Evolutionary conservation across 2,888 invertebrate genomes (phyloP).

Genomic region (Mechanitis mazaeus): DNA sequence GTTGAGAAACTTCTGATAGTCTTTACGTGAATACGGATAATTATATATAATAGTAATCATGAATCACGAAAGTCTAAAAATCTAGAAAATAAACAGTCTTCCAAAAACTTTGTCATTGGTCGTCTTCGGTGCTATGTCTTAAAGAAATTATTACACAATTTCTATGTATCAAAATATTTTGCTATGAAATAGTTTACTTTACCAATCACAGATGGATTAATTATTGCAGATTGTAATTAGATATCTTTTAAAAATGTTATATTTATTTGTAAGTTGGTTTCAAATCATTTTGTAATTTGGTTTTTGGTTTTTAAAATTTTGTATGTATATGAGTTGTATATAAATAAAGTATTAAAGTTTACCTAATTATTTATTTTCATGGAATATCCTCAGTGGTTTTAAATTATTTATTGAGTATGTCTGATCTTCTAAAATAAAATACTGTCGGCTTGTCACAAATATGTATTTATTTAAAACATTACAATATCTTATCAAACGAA

Average conservation of each 20-base stretch:
- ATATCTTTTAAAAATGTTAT: neutral
- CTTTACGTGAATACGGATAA: too few species aligned
- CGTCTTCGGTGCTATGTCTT: neutral
- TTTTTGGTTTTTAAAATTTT: neutral
- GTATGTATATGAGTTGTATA: neutral
- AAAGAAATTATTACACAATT: neutral
- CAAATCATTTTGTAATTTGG: neutral
- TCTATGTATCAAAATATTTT: neutral
- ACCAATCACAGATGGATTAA: neutral
- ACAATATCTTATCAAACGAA: conserved; percentile 63
- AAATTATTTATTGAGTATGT: too few species aligned
- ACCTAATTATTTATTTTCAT: neutral
- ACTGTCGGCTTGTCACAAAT: conserved; percentile 66
- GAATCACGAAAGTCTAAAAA: too few species aligned
- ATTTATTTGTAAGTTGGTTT: neutral
- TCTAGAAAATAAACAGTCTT: too few species aligned
- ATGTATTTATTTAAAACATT: conserved; percentile 71
- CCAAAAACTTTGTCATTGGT: neutral
- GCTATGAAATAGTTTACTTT: neutral
- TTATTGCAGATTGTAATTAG: neutral
- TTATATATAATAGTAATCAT: too few species aligned
- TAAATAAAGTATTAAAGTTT: conserved; percentile 2
- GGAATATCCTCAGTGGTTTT: neutral
- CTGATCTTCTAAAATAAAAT: conserved; percentile 30
- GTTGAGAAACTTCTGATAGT: too few species aligned